Evolutionary conservation across 2,888 invertebrate genomes (phyloP), one percentile per base, ranked within the genome.

Genomic region (Conus canariensis): DNA sequence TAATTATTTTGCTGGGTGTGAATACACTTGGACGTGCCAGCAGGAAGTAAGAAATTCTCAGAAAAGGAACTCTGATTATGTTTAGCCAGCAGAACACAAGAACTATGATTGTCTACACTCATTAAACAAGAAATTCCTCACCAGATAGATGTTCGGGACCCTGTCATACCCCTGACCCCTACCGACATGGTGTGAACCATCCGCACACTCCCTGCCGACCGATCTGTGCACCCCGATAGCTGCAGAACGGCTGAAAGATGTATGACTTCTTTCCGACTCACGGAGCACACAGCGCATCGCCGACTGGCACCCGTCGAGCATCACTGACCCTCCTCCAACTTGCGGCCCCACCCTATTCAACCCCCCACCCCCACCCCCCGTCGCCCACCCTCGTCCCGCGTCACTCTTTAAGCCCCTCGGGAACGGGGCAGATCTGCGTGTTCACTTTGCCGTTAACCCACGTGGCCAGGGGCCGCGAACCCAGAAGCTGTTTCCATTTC

Each of bases 401-500:
- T 8, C 45, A 45, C 45, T 45, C 45, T 45, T 45, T 45, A 6
- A 10, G n/a, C 83, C 83, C 83, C 16, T 4, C 45, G 64, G 86
- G 64, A n/a, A 64, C 19, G 19, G 86, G 45, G 19, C 30, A 60
- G 60, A 59, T 80, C 77, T 80, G n/a, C 60, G 60, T 85, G 85
- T 60, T 85, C 86, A 86, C 86, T 86, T 86, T 30, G 86, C 64
- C 86, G 86, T 60, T 67, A 16, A 64, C 67, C 64, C 86, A 59
- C 59, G 59, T 59, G 59, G 19, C 60, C 60, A 25, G 64, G 45
- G 67, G 86, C 64, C 64, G 64, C 67, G 86, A 64, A 10, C 86
- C 67, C 45, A 19, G 60, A 86, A 86, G 86, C 86, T 86, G 86
- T 86, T 86, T 86, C 60, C 25, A 86, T 86, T 86, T 86, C n/a